Evolutionary conservation across 2,113 vertebrate genomes (phyloP), one percentile per base, ranked within the genome.

Genomic region (Stomatorhinus ivindoensis): DNA sequence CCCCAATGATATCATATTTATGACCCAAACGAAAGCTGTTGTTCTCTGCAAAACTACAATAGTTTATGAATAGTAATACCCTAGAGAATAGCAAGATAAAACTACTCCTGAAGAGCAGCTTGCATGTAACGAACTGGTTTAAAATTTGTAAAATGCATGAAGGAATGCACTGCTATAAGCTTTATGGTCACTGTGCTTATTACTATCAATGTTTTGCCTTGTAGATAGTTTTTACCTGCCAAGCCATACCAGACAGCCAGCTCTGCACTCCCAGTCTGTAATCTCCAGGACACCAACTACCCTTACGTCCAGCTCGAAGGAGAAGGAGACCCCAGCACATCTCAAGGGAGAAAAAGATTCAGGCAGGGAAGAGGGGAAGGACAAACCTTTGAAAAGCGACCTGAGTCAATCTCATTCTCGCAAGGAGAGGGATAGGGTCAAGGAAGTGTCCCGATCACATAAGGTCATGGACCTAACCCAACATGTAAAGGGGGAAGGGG

Each of bases 191-290:
- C 27, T 80, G 10, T 35, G 82, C 44, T 84, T 46, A 46, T 47
- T 84, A 21, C 15, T 44, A 10, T 84, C 19, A 47, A 85, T 17
- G 21, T 89, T 94, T 51, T 92, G 50, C 88, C 91, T 89, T 86
- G 0, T 94, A 99, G 98, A 99, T 90, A 97, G 97, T 3, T 99
- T 97, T 95, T 99, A 97, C 94, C 95, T 99, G 90, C 94, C 97
- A 0, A 82, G 96, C 91, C 95, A 97, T 0, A 90, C 96, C 0
- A 94, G 94, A 13, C 96, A 96, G 42, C 93, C 96, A 0, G 13
- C 96, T 90, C 94, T 97, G 90, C 97, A 97, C 88, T 92, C 97
- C 0, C 97, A 97, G 0, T 90, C 95, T 8, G 92, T 96, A 9
- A 94, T 96, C 1, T 94, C 96, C 0, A 92, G 96, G 85, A 93